Base-by-base conservation (phyloP, 92 coral and sea anemone species). In the Metridium senile region DNA sequence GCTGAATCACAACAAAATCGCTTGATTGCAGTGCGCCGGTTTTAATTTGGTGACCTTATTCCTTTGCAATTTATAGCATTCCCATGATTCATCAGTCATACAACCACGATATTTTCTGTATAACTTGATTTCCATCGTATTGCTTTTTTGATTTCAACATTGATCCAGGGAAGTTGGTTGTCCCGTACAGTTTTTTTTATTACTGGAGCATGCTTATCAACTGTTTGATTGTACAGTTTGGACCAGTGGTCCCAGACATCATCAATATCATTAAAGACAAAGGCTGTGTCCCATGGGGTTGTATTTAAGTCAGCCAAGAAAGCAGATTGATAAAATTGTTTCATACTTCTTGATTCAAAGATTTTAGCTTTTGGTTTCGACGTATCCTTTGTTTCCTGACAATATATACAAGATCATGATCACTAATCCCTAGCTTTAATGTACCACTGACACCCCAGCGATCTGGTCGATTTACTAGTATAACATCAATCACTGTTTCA, bases 121-220 rank as follows among this genome's bases (percentile, higher is more conserved):
- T n/a, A n/a, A n/a, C n/a, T n/a, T n/a, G n/a, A n/a, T n/a, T n/a
- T n/a, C n/a, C n/a, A n/a, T n/a, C n/a, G n/a, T n/a, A 64, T 64
- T 64, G 31, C 70, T 27, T 30, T 26, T 64, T 64, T 11, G 20
- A 64, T 64, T 20, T 26, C n/a, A 31, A 27, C 8, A 64, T 11
- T 64, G n/a, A 64, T 64, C 70, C 70, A 64, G 2, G 70, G 70
- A 31, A 64, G 70, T 64, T 64, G 70, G 34, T 64, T 27, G 7
- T 8, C 63, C 7, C 28, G 63, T 20, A 57, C 22, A 4, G 8
- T 8, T 20, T 64, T 64, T 20, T 57, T 57, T 19, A 8, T 26
- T 20, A 57, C 28, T 10, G 31, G 70, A 8, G 70, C 70, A 31
- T 64, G 70, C 23, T 64, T 11, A 28, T 64, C 33, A 1, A 64